A percentile compares a stretch with the other conserved stretches of the same genome.
Evolutionary conservation across 2,113 vertebrate species (phyloP).

Genomic region (Leptodactylus fuscus): DNA sequence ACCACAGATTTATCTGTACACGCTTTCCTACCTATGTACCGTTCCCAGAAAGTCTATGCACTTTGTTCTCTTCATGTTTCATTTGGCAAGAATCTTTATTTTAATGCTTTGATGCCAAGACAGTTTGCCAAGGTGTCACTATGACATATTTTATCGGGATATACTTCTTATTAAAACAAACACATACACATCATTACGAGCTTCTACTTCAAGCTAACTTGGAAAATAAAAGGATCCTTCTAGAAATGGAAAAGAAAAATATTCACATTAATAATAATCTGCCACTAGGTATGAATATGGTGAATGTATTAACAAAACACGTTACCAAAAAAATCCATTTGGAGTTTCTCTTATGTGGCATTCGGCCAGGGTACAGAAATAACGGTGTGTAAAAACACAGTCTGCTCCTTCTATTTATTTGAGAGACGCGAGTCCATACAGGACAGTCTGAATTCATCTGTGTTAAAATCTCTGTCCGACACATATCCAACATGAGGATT

Average conservation of each 20-base stretch:
- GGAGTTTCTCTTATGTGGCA: conserved; percentile 8
- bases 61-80: not conserved
- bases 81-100: not conserved
- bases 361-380: not conserved
- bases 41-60: not conserved
- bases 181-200: not conserved
- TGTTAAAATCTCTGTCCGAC: not conserved
- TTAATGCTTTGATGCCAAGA: not conserved
- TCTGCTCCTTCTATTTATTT: conserved; percentile 5
- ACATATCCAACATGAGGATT: too few relatives aligned
- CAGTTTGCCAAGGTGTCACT: not conserved
- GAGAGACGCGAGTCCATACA: not conserved
- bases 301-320: not conserved
- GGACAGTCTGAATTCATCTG: not conserved
- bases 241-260: not conserved
- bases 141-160: conserved; percentile 3
- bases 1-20: not conserved
- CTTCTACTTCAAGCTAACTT: not conserved
- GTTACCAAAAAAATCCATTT: not conserved
- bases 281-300: not conserved
- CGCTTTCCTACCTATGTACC: not conserved
- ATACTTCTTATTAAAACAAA: conserved; percentile 5
- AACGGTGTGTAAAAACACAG: not conserved
- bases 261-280: not conserved
- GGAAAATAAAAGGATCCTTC: not conserved